Conservation (phyloP, 2,113 vertebrate genomes). For the Lamprologus sp. region DNA sequence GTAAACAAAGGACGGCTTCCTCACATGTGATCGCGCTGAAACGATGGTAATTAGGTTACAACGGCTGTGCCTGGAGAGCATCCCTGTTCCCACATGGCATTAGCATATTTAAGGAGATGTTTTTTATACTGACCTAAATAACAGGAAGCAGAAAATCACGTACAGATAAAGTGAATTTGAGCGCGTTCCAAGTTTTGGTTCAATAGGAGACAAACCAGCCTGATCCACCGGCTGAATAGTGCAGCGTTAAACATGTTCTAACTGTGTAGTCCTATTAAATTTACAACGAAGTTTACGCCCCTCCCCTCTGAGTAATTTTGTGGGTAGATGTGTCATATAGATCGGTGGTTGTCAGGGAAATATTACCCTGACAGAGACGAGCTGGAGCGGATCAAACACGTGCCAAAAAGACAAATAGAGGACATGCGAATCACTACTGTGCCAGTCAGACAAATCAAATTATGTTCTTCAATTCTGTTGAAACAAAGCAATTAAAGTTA, state of each 20-base stretch:
- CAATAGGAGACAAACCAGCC: conserved; percentile 1
- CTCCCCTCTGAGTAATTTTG: neutral
- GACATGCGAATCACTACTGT: neutral
- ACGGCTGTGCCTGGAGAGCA: neutral
- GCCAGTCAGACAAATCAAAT: neutral
- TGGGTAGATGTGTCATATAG: neutral
- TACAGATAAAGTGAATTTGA: neutral
- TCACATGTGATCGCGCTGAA: neutral
- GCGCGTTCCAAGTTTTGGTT: neutral
- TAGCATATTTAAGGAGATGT: conserved; percentile 23
- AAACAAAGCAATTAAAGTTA: neutral
- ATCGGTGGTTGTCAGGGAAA: neutral
- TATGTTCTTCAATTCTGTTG: neutral
- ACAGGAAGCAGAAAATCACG: conserved; percentile 13
- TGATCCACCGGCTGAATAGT: neutral
- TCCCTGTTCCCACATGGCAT: conserved; percentile 20
- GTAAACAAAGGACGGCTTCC: neutral
- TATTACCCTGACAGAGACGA: neutral
- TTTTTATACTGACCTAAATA: conserved; percentile 22
- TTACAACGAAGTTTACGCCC: neutral
- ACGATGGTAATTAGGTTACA: conserved; percentile 6
- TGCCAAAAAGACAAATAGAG: neutral
- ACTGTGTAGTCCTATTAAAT: neutral
- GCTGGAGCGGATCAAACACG: rapidly evolving
- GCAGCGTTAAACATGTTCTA: neutral